Percentiles rank a stretch among this genome's conserved stretches.
Conservation (phyloP, 2,113 vertebrate species). For the Romanogobio albipinnatus region DNA sequence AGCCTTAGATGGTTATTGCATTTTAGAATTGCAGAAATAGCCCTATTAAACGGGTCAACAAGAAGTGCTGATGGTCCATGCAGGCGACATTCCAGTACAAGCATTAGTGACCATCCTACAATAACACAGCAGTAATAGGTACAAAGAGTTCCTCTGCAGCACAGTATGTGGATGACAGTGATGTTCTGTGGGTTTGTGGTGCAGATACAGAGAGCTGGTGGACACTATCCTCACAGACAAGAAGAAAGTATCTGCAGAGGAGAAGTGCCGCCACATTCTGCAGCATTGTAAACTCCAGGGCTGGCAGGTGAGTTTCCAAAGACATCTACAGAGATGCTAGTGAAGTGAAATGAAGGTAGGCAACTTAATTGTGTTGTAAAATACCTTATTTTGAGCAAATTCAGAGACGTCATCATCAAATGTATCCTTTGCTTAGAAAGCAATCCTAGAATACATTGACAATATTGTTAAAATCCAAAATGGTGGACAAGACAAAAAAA, state of each 20-base stretch:
- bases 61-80: background rate
- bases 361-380: background rate
- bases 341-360: background rate
- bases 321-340: background rate
- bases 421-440: background rate
- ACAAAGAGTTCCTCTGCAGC: background rate
- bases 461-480: background rate
- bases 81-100: constrained; percentile 2
- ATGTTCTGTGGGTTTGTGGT: constrained; percentile 34
- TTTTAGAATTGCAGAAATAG: background rate
- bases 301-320: constrained; percentile 87
- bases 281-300: constrained; percentile 88
- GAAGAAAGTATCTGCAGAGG: constrained; percentile 78
- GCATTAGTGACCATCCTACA: background rate
- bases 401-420: background rate
- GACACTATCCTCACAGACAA: constrained; percentile 76
- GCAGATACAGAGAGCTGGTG: constrained; percentile 86
- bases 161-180: background rate
- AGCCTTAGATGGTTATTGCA: background rate
- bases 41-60: background rate
- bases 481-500: background rate
- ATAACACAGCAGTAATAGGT: background rate
- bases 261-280: constrained; percentile 85
- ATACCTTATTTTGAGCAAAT: background rate
- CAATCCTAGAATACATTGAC: background rate